phyloP scores from a whole-genome alignment of 2,797 vertebrate genomes.

The Linurgus olivaceus region DNA sequence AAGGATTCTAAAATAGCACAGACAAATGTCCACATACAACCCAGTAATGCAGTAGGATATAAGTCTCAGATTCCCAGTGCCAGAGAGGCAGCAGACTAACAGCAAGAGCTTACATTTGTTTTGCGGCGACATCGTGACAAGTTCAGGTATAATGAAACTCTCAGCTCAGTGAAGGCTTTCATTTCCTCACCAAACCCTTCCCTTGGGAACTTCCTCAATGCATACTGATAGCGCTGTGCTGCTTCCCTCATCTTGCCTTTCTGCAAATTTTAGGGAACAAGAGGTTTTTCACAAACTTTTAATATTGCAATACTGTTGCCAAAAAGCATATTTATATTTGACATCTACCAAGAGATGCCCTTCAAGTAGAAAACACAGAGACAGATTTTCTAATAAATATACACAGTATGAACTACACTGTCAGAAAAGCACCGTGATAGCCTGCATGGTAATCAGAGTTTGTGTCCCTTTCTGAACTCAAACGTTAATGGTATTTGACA shows the following conservation, averaged over 20 bases:
- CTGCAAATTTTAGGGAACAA: slow-evolving; percentile 72
- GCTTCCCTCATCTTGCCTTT: slow-evolving; percentile 99
- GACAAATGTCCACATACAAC: not conserved
- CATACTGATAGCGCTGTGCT: slow-evolving; percentile 96
- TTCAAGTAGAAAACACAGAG: not conserved
- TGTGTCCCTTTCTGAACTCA: not conserved
- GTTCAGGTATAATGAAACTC: slow-evolving; percentile 94
- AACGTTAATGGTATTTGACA: not conserved
- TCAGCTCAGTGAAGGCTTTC: slow-evolving; percentile 93
- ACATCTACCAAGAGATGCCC: not conserved
- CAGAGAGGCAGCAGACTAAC: not conserved
- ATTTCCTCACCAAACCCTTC: slow-evolving; percentile 98
- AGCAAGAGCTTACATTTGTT: slow-evolving; percentile 88
- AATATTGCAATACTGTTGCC: not conserved
- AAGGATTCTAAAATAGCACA: not conserved
- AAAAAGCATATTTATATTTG: not conserved
- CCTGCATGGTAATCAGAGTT: not conserved
- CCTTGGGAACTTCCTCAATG: slow-evolving; percentile 94
- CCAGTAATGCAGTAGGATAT: accelerated
- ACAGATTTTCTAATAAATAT: not conserved
- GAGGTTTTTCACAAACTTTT: not conserved
- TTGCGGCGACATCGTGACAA: slow-evolving; percentile 96
- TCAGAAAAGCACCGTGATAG: not conserved
- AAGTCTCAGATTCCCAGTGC: not conserved
- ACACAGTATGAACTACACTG: not conserved